Base-by-base conservation (phyloP, 1,140 invertebrate genomes). In the Pogonus chalceus region DNA sequence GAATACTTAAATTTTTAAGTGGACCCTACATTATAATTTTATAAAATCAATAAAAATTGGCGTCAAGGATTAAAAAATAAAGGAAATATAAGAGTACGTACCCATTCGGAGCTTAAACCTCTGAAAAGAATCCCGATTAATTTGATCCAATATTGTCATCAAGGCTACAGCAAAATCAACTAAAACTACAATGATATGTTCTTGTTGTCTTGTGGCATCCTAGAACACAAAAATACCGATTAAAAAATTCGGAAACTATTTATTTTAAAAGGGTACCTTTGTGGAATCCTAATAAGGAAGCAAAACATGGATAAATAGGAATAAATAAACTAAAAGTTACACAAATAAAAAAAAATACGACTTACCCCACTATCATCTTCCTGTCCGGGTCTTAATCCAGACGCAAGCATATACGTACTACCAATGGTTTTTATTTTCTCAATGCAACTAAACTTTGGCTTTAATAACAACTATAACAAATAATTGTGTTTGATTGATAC, bases 361-460 rank as follows among this genome's bases (percentile, higher is more conserved):
- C 73, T 76, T 72, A 84, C 82, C 66, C 77, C 76, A 49, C 76
- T 77, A 48, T 77, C 77, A 56, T 85, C 83, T 65, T 91, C 88
- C 64, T 90, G 90, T 22, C 90, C 90, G 1, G 90, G 90, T 53
- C 87, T 79, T 10, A 99, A 72, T 0, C 96, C 96, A 4, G 92
- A 91, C 0, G 95, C 96, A 26, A 95, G 81, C 96, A 99, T 99
- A 63, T 98, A 99, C 0, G 94, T 98, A 67, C 91, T 94, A 12
- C 94, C 94, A 55, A 98, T 98, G 0, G 96, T 98, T 71, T 98
- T 99, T 47, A 99, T 99, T 71, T 98, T 98, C 72, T 99, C 96
- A 56, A 98, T 92, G 56, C 88, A 85, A 59, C 87, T 93, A 72
- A 92, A 98, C 65, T 95, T 95, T 0, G 91, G 91, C 65, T 96